phyloP scores from a whole-genome alignment of 37 sponge, comb jelly and placozoan species.

The Dysidea cf. avara region DNA sequence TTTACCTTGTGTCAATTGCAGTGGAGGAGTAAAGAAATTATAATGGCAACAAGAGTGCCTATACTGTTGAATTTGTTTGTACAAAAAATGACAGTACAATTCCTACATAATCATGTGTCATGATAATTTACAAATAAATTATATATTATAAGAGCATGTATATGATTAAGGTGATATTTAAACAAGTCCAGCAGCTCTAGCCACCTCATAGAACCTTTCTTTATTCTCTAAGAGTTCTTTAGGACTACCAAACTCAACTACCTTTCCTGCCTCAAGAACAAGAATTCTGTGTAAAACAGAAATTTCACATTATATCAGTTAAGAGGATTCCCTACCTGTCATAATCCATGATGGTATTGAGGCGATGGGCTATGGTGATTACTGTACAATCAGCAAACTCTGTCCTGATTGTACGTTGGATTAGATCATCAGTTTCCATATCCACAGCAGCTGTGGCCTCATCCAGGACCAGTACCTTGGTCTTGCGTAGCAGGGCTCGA shows the following conservation, averaged over 20 bases:
- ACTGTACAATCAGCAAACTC: conserved; percentile 73
- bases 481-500: conserved; percentile 71
- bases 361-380: conserved; percentile 81
- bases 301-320: no score
- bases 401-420: conserved; percentile 68
- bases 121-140: no score
- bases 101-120: no score
- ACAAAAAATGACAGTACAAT: no score
- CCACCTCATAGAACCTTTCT: conserved; percentile 57
- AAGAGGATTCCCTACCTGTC: conserved; percentile 39
- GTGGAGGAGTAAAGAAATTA: no score
- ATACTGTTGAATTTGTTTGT: no score
- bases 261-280: conserved; percentile 49
- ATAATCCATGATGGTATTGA: conserved; percentile 83
- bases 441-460: conserved; percentile 87
- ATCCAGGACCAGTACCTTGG: conserved; percentile 79
- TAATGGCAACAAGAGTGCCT: no score
- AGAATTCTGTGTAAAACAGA: conserved; percentile 11
- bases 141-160: no score
- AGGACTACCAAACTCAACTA: conserved; percentile 71
- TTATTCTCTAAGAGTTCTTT: conserved; percentile 25
- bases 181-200: conserved; percentile 48
- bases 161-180: no score
- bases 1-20: no score
- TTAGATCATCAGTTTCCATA: conserved; percentile 77